Conservation (phyloP, 2,113 vertebrate species). For the Rhabdomys dilectus region DNA sequence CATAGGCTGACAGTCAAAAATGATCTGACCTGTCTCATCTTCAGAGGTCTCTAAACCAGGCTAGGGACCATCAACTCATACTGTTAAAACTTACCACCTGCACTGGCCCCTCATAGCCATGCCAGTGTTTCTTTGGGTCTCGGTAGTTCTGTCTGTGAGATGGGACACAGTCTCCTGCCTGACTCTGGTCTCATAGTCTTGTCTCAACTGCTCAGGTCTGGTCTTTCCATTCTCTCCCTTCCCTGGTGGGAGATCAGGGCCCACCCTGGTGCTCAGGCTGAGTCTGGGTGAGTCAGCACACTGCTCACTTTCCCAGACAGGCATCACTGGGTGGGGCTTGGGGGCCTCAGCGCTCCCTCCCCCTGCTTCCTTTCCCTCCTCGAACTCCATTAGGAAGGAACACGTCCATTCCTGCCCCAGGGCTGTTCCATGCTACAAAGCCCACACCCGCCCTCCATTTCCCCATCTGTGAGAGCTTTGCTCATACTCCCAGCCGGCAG, state of each 20-base stretch:
- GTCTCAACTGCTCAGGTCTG: background rate
- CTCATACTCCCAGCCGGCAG: background rate
- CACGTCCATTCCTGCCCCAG: slow-evolving; percentile 6
- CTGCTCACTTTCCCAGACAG: slow-evolving; percentile 18
- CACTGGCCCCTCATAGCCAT: accelerated
- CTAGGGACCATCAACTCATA: accelerated
- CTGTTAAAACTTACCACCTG: background rate
- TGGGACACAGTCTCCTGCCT: background rate
- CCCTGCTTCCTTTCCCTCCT: background rate
- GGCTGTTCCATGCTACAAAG: background rate
- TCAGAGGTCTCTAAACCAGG: too few species aligned
- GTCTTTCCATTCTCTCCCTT: background rate
- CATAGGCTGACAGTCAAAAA: accelerated
- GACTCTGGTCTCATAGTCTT: background rate
- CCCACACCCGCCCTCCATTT: background rate
- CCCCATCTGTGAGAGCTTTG: background rate
- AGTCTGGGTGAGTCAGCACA: slow-evolving; percentile 50
- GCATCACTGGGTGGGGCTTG: background rate
- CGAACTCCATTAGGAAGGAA: background rate
- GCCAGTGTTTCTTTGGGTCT: background rate
- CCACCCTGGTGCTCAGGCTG: background rate
- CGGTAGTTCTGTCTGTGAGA: background rate
- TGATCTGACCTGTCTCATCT: background rate
- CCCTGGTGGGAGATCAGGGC: background rate
- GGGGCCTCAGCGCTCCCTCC: background rate